Conservation (phyloP, 2,888 invertebrate genomes). For the Notocelia uddmanniana region DNA sequence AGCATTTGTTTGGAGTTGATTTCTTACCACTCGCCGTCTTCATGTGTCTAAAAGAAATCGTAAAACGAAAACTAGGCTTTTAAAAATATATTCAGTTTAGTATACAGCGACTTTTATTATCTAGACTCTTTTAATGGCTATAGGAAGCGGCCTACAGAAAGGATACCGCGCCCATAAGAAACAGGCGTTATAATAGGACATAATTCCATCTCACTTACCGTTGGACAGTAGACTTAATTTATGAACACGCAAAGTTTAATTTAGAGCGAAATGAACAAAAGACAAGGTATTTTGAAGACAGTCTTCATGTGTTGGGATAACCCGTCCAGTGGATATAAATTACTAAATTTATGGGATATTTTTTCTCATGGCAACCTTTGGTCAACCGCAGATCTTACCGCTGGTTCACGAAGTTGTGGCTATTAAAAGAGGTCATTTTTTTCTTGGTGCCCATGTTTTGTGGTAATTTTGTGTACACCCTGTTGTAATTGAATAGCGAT, state of each 20-base stretch:
- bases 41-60: conserved; percentile 43
- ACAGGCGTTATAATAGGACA: conserved; percentile 3
- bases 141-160: conserved; percentile 77
- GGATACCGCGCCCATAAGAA: conserved; percentile 57
- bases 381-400: conserved; percentile 44
- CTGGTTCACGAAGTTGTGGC: conserved; percentile 28
- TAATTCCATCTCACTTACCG: not conserved
- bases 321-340: conserved; percentile 74
- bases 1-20: not conserved
- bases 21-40: not conserved
- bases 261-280: not conserved
- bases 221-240: not conserved
- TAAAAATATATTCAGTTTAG: conserved; percentile 73
- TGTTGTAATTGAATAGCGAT: conserved; percentile 6
- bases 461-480: conserved; percentile 35
- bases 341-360: conserved; percentile 75
- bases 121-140: conserved; percentile 66
- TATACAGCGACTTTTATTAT: conserved; percentile 81
- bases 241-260: conserved; percentile 1
- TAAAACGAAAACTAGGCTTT: conserved; percentile 57
- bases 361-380: conserved; percentile 69
- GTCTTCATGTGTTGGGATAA: conserved; percentile 67
- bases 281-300: conserved; percentile 52
- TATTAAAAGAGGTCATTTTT: conserved; percentile 30
- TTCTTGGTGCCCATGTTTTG: conserved; percentile 33